Evolutionary conservation across 2,113 vertebrate genomes (phyloP), one percentile per base, ranked within the genome.

Genomic region (Etheostoma spectabile): DNA sequence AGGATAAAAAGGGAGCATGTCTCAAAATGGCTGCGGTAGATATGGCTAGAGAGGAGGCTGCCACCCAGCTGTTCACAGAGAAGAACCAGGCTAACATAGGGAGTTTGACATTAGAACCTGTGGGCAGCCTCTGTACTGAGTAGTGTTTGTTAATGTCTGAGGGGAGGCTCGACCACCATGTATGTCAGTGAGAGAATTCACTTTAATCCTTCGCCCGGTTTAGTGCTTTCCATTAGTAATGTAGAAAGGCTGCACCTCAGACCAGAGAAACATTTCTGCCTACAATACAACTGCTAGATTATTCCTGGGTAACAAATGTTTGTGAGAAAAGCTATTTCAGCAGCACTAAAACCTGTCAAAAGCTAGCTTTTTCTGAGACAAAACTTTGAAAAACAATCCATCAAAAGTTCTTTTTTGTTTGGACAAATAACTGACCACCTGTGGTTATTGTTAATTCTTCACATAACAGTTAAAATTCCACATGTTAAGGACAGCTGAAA

Each of bases 21-120:
- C 83, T 91, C 42, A 90, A 94, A 91, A 90, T 84, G 83, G 86
- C 87, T 92, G 88, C 16, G 88, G 90, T 74, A 80, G 87, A 80
- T 78, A 89, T 78, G 82, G 82, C 86, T 72, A 30, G 45, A 84
- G 85, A 82, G 70, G 79, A 91, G 68, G 77, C 83, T 83, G 88
- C 87, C 80, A 91, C 81, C 86, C 89, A 92, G 85, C 82, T 85
- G 88, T 63, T 84, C 73, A 57, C 7, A 21, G 53, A 80, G 66
- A 67, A 75, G 69, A 77, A 56, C 61, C 52, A 63, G 82, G 53
- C 76, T 13, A 72, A 63, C 45, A 45, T 12, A 21, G 51, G 67
- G 46, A 57, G 65, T 27, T 48, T 66, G 71, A 77, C 49, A 79
- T 73, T 55, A 68, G 68, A 86, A 89, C 79, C 82, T 87, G 89